A percentile compares a stretch with the other conserved stretches of the same genome.
Conservation (phyloP, 2,888 invertebrate species). For the Ceriagrion tenellum region DNA sequence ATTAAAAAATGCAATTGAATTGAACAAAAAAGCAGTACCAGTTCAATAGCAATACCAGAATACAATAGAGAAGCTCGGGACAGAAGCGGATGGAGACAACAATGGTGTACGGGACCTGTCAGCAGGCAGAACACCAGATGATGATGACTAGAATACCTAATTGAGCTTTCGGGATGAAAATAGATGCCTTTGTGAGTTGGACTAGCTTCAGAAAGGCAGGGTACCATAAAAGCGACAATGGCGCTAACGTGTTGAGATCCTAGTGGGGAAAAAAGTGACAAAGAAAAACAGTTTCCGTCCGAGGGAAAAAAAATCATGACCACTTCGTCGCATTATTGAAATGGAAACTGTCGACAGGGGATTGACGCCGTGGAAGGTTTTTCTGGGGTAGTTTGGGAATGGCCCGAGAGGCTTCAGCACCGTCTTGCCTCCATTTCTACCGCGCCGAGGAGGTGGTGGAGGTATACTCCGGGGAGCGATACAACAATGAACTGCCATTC, state of each 20-base stretch:
- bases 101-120: too few species aligned
- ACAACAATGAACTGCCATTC: constrained; percentile 16
- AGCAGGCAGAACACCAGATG: too few species aligned
- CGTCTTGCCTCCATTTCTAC: background rate
- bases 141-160: too few species aligned
- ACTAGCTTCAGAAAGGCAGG: too few species aligned
- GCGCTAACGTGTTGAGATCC: background rate
- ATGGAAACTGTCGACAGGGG: background rate
- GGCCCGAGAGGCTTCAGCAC: background rate
- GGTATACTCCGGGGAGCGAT: background rate
- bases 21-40: too few species aligned
- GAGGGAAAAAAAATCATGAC: background rate
- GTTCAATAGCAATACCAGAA: too few species aligned
- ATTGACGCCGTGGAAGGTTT: background rate
- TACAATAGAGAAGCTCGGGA: too few species aligned
- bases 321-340: background rate
- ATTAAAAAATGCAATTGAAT: too few species aligned
- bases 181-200: too few species aligned
- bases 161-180: too few species aligned
- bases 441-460: background rate
- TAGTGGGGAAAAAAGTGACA: background rate
- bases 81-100: too few species aligned
- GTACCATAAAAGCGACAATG: background rate
- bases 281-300: background rate
- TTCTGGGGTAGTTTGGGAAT: background rate